phyloP scores from a whole-genome alignment of 23 tunicate genomes.

The Botrylloides violaceus region DNA sequence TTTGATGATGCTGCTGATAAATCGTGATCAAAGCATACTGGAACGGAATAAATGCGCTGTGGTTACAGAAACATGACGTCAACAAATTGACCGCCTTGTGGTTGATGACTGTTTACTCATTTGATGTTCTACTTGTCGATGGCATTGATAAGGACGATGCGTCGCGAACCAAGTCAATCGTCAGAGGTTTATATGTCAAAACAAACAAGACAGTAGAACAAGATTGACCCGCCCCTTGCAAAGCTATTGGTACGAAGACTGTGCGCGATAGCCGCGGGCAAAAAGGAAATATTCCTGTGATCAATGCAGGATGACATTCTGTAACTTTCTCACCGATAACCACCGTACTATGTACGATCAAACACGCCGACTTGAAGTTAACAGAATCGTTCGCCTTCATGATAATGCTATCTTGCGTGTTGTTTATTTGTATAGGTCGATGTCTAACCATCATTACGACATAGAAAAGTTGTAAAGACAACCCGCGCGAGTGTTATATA shows the following conservation, averaged over 20 bases:
- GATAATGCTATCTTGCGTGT: constrained; percentile 1
- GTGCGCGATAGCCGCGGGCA: constrained; percentile 13
- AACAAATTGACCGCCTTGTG: neutral
- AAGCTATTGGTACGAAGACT: constrained; percentile 3
- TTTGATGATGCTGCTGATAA: no score
- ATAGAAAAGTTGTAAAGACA: neutral
- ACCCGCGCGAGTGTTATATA: no score
- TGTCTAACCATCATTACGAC: neutral
- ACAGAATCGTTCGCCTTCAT: constrained; percentile 5
- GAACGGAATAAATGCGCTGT: neutral
- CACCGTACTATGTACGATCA: constrained; percentile 23
- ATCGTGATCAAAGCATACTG: no score
- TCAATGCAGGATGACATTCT: constrained; percentile 6
- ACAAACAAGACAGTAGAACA: constrained; percentile 23
- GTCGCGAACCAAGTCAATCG: constrained; percentile 24
- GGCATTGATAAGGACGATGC: constrained; percentile 8
- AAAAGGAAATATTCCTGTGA: constrained; percentile 7
- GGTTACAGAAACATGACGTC: neutral
- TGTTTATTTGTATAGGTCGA: constrained; percentile 13
- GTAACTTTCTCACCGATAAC: constrained; percentile 11
- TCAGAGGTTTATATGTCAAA: constrained; percentile 18
- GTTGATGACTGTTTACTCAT: constrained; percentile 11
- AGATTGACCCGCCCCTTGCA: constrained; percentile 19
- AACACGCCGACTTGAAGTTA: constrained; percentile 3
- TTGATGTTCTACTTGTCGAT: constrained; percentile 13